Conservation (phyloP, 1,140 invertebrate species). For the Drosophila seguyi region DNA sequence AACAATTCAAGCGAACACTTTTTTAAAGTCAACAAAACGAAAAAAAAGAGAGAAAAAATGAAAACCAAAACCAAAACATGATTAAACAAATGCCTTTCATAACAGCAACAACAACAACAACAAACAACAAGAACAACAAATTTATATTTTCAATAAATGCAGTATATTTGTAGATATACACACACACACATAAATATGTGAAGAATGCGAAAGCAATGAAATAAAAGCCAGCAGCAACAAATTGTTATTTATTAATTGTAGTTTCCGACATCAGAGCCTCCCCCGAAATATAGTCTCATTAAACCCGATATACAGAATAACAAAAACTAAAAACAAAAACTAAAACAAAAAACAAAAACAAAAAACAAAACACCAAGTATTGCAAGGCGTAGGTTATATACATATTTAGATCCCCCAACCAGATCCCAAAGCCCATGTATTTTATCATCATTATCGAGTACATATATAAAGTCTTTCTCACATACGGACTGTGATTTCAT, state of each 20-base stretch:
- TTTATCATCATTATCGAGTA: slow-evolving; percentile 75
- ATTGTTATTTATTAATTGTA: slow-evolving; percentile 63
- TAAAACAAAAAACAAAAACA: background rate
- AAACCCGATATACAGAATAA: slow-evolving; percentile 9
- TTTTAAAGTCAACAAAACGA: slow-evolving; percentile 53
- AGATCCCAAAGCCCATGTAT: slow-evolving; percentile 31
- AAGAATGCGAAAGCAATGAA: slow-evolving; percentile 31
- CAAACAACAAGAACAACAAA: slow-evolving; percentile 34
- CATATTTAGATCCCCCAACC: slow-evolving; percentile 28
- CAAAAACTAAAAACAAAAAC: background rate
- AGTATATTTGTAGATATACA: slow-evolving; percentile 62
- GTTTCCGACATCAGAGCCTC: slow-evolving; percentile 28
- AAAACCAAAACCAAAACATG: slow-evolving; percentile 40
- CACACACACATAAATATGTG: slow-evolving; percentile 27
- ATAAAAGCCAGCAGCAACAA: slow-evolving; percentile 41
- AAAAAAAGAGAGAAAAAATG: slow-evolving; percentile 25
- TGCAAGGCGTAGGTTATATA: slow-evolving; percentile 37
- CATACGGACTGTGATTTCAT: slow-evolving; percentile 85
- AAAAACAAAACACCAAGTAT: slow-evolving; percentile 35
- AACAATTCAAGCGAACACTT: slow-evolving; percentile 59
- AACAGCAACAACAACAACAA: slow-evolving; percentile 51
- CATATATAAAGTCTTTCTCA: slow-evolving; percentile 83
- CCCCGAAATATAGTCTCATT: slow-evolving; percentile 13
- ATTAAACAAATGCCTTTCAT: slow-evolving; percentile 77
- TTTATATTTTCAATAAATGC: slow-evolving; percentile 78